These are phyloP conservation scores for Scytalopus superciliaris DNA, from an alignment of 2,113 vertebrate genomes.

Conservation along the genomic window DNA sequence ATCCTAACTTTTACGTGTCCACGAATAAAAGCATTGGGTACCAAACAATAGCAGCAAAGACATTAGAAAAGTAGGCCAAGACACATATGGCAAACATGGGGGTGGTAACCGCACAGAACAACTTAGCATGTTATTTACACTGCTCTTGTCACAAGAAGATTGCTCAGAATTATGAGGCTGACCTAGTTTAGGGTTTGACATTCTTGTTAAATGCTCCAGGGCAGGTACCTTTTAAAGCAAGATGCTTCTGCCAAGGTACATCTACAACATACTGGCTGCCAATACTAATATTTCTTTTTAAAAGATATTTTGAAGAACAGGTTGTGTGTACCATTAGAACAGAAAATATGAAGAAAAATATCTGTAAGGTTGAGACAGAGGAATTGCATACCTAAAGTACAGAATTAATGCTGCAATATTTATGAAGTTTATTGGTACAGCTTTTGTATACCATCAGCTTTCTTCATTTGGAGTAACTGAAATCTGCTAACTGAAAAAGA, in stretches of 20 bases:
- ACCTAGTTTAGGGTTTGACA: slow-evolving; percentile 29
- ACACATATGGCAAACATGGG: background rate
- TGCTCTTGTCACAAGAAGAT: background rate
- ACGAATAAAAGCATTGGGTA: background rate
- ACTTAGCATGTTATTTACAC: background rate
- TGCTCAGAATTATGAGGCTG: background rate
- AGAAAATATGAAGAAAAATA: background rate
- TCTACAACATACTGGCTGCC: background rate
- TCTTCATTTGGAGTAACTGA: background rate
- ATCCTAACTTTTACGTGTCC: background rate
- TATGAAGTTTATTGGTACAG: background rate
- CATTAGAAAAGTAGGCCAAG: background rate
- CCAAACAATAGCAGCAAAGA: background rate
- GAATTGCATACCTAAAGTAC: background rate
- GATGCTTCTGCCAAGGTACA: background rate
- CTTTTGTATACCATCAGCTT: background rate
- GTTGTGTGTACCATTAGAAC: background rate
- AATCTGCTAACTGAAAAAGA: background rate
- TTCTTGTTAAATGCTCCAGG: background rate
- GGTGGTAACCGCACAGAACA: background rate
- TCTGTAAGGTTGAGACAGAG: background rate
- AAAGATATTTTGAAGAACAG: background rate
- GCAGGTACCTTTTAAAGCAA: background rate
- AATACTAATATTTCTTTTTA: slow-evolving; percentile 4
- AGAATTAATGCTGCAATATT: background rate